Evolutionary conservation across 2,888 invertebrate species (phyloP).

Genomic region (Rhyacophila evoluta): DNA sequence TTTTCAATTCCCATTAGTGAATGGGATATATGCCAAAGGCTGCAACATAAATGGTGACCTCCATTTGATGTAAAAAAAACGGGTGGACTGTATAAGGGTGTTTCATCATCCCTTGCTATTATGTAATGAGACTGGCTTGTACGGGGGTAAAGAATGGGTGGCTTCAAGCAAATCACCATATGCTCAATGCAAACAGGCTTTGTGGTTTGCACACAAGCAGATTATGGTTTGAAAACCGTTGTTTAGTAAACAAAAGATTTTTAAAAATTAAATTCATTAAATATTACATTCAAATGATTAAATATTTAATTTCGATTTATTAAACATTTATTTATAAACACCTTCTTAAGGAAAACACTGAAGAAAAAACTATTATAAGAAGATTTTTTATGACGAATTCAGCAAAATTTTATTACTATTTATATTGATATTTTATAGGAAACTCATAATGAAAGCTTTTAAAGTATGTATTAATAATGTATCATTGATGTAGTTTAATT

Average conservation of each 20-base stretch:
- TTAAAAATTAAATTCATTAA: no score
- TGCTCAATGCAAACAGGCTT: conserved; percentile 12
- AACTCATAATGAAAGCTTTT: no score
- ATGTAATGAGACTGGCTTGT: conserved; percentile 11
- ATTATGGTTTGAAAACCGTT: background rate
- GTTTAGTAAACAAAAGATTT: background rate
- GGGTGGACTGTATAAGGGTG: background rate
- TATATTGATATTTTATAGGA: no score
- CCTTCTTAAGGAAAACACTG: no score
- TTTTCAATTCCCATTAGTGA: background rate
- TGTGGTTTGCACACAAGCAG: background rate
- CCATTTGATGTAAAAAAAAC: background rate
- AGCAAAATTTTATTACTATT: no score
- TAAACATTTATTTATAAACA: no score
- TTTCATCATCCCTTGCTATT: conserved; percentile 10
- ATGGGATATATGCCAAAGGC: background rate
- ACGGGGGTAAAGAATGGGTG: background rate
- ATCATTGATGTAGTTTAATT: no score
- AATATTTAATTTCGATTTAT: no score
- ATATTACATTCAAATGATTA: no score
- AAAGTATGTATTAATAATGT: no score
- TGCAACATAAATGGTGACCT: background rate
- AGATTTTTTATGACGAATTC: no score
- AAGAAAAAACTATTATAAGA: no score
- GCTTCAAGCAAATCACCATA: conserved; percentile 9